phyloP scores from a whole-genome alignment of 2,113 vertebrate genomes.

The Candoia aspera region DNA sequence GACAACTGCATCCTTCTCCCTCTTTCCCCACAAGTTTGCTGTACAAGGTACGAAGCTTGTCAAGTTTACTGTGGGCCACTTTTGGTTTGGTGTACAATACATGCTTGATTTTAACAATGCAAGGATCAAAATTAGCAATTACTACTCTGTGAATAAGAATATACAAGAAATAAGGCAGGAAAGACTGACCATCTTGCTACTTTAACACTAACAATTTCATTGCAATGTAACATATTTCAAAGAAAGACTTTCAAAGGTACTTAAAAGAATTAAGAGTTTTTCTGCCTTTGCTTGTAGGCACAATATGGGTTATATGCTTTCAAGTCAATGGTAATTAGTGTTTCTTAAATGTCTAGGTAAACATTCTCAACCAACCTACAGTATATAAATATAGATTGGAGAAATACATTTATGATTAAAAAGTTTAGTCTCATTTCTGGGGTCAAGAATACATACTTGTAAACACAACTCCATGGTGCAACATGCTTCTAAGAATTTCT shows the following conservation, averaged over 20 bases:
- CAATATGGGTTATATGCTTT: conserved; percentile 31
- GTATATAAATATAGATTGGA: conserved; percentile 51
- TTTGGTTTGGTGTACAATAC: neutral
- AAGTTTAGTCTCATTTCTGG: conserved; percentile 46
- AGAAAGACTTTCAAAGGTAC: conserved; percentile 27
- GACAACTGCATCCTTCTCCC: too few relatives aligned
- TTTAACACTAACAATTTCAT: conserved; percentile 23
- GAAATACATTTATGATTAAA: conserved; percentile 56
- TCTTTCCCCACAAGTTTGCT: neutral
- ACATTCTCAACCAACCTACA: conserved; percentile 60
- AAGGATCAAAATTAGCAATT: conserved; percentile 4
- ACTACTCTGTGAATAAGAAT: neutral
- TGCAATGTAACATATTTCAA: conserved; percentile 29
- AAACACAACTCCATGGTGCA: conserved; percentile 1
- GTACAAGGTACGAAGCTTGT: neutral
- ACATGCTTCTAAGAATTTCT: conserved; percentile 33
- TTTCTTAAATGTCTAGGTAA: conserved; percentile 40
- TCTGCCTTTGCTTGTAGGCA: conserved; percentile 35
- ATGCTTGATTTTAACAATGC: neutral
- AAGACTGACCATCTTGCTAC: neutral
- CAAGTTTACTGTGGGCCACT: neutral
- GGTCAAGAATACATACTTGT: conserved; percentile 38
- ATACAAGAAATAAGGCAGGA: neutral
- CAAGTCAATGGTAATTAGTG: conserved; percentile 55
- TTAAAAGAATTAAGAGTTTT: conserved; percentile 8